A percentile compares a stretch with the other conserved stretches of the same genome.
Evolutionary conservation across 2,797 vertebrate genomes (phyloP).

Genomic region (Falco novaeseelandiae): DNA sequence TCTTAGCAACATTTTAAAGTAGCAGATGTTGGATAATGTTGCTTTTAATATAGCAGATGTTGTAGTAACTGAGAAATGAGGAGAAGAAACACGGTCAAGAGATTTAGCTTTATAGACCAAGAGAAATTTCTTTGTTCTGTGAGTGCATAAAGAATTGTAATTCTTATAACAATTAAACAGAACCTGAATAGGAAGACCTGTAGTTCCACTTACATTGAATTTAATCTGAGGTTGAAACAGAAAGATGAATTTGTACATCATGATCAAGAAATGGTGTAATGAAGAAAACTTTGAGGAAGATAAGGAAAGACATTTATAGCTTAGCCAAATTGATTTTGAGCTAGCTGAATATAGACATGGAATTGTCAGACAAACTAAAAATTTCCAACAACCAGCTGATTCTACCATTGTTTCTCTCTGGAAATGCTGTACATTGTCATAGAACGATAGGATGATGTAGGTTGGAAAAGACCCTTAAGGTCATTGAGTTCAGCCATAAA

Average conservation of each 20-base stretch:
- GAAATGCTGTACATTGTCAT: neutral
- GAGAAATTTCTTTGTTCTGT: neutral
- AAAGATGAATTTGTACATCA: neutral
- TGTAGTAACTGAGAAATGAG: neutral
- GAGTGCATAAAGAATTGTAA: neutral
- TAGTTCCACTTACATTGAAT: neutral
- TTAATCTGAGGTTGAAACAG: neutral
- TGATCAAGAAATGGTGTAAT: neutral
- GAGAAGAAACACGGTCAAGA: neutral
- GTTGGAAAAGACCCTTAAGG: neutral
- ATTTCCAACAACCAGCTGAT: neutral
- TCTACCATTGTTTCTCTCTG: neutral
- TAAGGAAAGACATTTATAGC: neutral
- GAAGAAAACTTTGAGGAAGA: neutral
- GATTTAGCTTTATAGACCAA: neutral
- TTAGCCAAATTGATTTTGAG: neutral
- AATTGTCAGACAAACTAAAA: neutral
- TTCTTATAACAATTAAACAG: neutral
- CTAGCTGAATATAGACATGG: neutral
- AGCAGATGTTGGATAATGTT: neutral
- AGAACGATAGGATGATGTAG: neutral
- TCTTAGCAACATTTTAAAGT: neutral
- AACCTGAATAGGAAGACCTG: neutral
- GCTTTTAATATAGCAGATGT: neutral
- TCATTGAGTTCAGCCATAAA: neutral